phyloP scores from a whole-genome alignment of 2,113 vertebrate genomes.

The Lethenteron camtschaticum region DNA sequence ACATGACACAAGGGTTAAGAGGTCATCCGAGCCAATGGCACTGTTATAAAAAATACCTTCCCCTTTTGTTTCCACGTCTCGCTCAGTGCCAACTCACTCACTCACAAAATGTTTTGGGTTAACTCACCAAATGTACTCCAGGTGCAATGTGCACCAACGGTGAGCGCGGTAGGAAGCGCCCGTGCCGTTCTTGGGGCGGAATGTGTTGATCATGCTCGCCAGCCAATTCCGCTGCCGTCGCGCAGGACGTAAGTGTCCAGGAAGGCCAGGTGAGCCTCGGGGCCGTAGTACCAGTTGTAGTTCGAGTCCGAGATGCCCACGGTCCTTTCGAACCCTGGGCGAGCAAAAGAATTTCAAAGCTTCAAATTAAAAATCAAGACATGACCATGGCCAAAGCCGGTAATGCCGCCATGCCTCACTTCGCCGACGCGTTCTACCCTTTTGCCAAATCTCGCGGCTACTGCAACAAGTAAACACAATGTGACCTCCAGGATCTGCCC shows the following conservation, averaged over 20 bases:
- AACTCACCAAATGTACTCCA: constrained; percentile 80
- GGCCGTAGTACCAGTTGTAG: constrained; percentile 99
- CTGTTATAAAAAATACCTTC: too few species aligned
- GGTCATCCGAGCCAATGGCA: too few species aligned
- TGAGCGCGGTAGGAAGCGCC: constrained; percentile 73
- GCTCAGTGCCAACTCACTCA: too few species aligned
- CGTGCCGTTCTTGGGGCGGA: constrained; percentile 54
- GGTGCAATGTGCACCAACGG: constrained; percentile 92
- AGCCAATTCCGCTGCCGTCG: constrained; percentile 96
- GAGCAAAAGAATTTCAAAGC: not conserved
- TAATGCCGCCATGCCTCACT: too few species aligned
- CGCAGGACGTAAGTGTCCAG: constrained; percentile 79
- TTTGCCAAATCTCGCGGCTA: too few species aligned
- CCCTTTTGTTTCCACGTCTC: too few species aligned
- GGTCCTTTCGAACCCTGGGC: constrained; percentile 68
- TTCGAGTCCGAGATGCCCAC: constrained; percentile 94
- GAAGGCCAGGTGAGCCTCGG: constrained; percentile 90
- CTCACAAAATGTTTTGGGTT: constrained; percentile 1
- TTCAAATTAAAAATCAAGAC: not conserved
- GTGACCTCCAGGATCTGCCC: too few species aligned
- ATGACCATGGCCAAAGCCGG: too few species aligned
- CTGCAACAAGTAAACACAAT: too few species aligned
- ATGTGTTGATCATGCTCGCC: constrained; percentile 57
- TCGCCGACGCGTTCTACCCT: too few species aligned
- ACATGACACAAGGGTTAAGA: too few species aligned